Base-by-base conservation (phyloP, 2,113 vertebrate genomes). In the Vicugna pacos region DNA sequence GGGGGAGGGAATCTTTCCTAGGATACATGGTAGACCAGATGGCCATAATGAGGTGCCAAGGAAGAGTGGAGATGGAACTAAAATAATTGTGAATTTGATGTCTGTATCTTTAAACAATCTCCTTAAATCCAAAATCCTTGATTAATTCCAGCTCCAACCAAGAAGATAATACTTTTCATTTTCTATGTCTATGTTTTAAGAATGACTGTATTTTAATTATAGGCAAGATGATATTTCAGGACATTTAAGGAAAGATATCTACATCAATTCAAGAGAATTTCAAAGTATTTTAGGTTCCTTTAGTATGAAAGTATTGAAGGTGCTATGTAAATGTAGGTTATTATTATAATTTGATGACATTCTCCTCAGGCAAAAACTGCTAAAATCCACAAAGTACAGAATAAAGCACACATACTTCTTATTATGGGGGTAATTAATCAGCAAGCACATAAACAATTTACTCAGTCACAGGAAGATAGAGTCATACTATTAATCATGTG, bases 231-330 rank as follows among this genome's bases (percentile, higher is more conserved):
- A 91, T 70, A 96, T 93, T 94, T 97, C 42, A 94, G 90, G 88
- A 85, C 84, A 94, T 92, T 93, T 93, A 96, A 89, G 42, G 54
- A 95, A 97, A 96, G 92, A 79, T 97, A 94, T 81, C 92, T 97
- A 93, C 9, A 85, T 88, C 62, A 96, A 95, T 94, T 95, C 89
- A 95, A 24, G 46, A 83, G 24, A 95, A 91, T 95, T 96, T 94
- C 69, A 83, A 95, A 89, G 81, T 88, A 97, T 91, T 96, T 91
- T 93, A 79, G 46, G 46, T 80, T 85, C 35, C n/a, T 96, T 95
- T 73, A 62, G n/a, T 85, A 95, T 95, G 26, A 97, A 93, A 96
- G 65, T 80, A 90, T 35, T 91, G 58, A 95, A 91, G 75, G 73
- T 89, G 48, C 69, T 96, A 94, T 86, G 69, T 88, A 96, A 96